phyloP scores from a whole-genome alignment of 2,113 vertebrate genomes.

The Lampris incognitus region DNA sequence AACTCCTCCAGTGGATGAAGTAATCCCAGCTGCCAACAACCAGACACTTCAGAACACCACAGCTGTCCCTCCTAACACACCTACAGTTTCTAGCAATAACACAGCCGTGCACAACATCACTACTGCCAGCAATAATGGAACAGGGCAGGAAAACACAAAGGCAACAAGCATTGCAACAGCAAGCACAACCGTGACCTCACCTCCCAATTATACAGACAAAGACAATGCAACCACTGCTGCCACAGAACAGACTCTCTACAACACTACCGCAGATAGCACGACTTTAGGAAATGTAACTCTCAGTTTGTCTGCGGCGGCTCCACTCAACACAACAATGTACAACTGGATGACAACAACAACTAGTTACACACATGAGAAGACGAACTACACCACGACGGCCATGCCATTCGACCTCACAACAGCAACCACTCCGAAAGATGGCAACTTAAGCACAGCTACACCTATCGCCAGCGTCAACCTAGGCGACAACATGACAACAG shows the following conservation, averaged over 20 bases:
- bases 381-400: conserved; percentile 11
- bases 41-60: neutral
- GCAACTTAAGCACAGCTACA: neutral
- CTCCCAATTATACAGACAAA: neutral
- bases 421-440: neutral
- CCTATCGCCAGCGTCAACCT: neutral
- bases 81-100: neutral
- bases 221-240: neutral
- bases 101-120: neutral
- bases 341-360: conserved; percentile 18
- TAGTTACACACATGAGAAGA: too few relatives aligned
- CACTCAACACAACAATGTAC: neutral
- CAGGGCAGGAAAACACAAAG: neutral
- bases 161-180: neutral
- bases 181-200: neutral
- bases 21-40: neutral
- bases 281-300: neutral
- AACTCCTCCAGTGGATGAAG: neutral
- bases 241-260: too few relatives aligned
- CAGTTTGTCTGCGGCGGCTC: conserved; percentile 8
- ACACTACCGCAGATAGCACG: neutral
- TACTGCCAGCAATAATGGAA: neutral
- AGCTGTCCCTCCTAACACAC: fast-evolving
- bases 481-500: neutral
- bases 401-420: conserved; percentile 5